These are phyloP conservation scores for Ephialtes manifestator DNA, from an alignment of 2,888 invertebrate genomes.

Conservation along the genomic window DNA sequence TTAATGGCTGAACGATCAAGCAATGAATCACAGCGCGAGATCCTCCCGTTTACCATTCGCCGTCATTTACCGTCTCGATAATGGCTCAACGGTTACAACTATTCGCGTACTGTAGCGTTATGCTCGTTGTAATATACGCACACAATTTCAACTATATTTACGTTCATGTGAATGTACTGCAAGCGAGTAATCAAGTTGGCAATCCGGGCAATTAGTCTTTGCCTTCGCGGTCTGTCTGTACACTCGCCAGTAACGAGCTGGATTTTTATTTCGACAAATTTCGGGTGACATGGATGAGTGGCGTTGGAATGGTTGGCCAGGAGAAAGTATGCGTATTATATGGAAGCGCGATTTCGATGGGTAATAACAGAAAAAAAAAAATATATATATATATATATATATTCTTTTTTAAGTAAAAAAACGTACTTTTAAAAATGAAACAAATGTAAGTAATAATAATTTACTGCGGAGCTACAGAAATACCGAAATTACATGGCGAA, in stretches of 20 bases:
- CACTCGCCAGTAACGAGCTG: conserved; percentile 51
- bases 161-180: not conserved
- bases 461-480: too few species aligned
- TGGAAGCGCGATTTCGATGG: not conserved
- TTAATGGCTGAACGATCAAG: conserved; percentile 59
- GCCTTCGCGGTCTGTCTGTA: conserved; percentile 45
- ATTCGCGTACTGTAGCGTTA: not conserved
- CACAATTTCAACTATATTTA: not conserved
- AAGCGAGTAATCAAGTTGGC: conserved; percentile 56
- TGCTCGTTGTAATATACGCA: not conserved
- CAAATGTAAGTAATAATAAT: not conserved
- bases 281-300: conserved; percentile 31
- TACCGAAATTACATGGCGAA: too few species aligned
- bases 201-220: conserved; percentile 65
- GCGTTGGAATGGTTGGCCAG: conserved; percentile 14
- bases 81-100: conserved; percentile 59
- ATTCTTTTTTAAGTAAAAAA: too few species aligned
- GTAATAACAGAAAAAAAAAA: too few species aligned
- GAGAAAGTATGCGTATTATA: not conserved
- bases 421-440: not conserved
- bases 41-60: conserved; percentile 62
- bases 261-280: conserved; percentile 54
- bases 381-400: too few species aligned
- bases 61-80: conserved; percentile 73
- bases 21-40: conserved; percentile 65